Percentiles rank a stretch among this genome's conserved stretches.
phyloP scores from a whole-genome alignment of 2,113 vertebrate genomes.

The Arvicanthis niloticus region DNA sequence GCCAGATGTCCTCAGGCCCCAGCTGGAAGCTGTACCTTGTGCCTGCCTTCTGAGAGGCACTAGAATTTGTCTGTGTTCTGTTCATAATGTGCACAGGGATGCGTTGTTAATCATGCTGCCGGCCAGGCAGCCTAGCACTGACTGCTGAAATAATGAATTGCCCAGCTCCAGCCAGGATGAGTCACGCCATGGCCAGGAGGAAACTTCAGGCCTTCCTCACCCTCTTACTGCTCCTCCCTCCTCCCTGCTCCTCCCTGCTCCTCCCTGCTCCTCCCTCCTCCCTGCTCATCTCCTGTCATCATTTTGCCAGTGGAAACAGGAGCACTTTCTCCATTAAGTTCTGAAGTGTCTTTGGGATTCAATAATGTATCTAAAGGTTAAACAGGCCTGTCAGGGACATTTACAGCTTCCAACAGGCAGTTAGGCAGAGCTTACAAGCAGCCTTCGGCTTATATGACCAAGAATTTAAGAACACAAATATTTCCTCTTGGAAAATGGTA shows the following conservation, averaged over 20 bases:
- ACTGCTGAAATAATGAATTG: constrained; percentile 72
- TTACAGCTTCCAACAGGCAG: constrained; percentile 52
- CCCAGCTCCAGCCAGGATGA: constrained; percentile 71
- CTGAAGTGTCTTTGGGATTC: constrained; percentile 56
- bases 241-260: constrained; percentile 19
- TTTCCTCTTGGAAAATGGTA: constrained; percentile 50
- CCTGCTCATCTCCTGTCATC: constrained; percentile 59
- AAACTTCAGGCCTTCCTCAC: constrained; percentile 43
- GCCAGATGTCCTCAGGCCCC: background rate
- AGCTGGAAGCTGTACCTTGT: background rate
- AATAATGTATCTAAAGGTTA: constrained; percentile 52
- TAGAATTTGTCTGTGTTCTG: constrained; percentile 49
- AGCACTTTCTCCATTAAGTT: constrained; percentile 64
- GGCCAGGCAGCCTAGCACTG: background rate
- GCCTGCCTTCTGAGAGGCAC: constrained; percentile 33
- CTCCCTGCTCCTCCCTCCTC: constrained; percentile 34
- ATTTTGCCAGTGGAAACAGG: constrained; percentile 58
- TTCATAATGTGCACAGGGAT: background rate
- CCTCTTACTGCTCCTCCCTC: background rate
- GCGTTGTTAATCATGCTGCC: constrained; percentile 67
- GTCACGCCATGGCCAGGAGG: constrained; percentile 31
- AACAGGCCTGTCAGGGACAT: background rate
- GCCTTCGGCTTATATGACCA: constrained; percentile 29
- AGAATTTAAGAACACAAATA: constrained; percentile 39
- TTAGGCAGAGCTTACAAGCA: constrained; percentile 52